These are phyloP conservation scores for Heterohyrax brucei DNA, from an alignment of 2,797 vertebrate species.

Conservation along the genomic window DNA sequence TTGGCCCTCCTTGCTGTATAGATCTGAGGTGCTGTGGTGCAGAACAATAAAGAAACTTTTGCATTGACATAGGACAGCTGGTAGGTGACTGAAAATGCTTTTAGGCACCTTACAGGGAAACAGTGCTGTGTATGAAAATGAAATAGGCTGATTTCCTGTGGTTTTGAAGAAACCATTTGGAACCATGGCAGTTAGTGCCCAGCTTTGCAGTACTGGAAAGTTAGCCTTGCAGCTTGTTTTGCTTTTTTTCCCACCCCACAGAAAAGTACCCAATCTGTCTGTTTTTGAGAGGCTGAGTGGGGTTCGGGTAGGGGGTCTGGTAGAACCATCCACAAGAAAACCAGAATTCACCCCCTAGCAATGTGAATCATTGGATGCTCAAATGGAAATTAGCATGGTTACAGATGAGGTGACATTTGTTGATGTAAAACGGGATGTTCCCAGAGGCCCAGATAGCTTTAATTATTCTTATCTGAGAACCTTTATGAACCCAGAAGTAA, in stretches of 20 bases:
- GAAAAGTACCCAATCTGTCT: constrained; percentile 30
- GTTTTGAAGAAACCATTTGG: constrained; percentile 62
- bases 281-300: neutral
- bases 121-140: constrained; percentile 1
- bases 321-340: constrained; percentile 64
- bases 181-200: constrained; percentile 10
- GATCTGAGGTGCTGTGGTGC: neutral
- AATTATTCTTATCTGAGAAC: constrained; percentile 55
- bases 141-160: constrained; percentile 59
- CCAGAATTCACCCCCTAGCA: constrained; percentile 65
- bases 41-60: constrained; percentile 21
- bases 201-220: neutral
- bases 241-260: neutral
- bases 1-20: neutral
- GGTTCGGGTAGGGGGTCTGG: constrained; percentile 17
- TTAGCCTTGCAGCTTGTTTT: constrained; percentile 60
- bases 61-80: neutral
- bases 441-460: constrained; percentile 69
- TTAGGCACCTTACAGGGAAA: constrained; percentile 43
- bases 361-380: constrained; percentile 76
- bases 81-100: constrained; percentile 49
- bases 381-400: constrained; percentile 73
- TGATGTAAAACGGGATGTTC: constrained; percentile 75
- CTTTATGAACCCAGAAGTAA: constrained; percentile 59
- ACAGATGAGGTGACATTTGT: constrained; percentile 79